These are phyloP conservation scores for Pluvialis apricaria DNA, from an alignment of 2,113 vertebrate species.

Conservation along the genomic window DNA sequence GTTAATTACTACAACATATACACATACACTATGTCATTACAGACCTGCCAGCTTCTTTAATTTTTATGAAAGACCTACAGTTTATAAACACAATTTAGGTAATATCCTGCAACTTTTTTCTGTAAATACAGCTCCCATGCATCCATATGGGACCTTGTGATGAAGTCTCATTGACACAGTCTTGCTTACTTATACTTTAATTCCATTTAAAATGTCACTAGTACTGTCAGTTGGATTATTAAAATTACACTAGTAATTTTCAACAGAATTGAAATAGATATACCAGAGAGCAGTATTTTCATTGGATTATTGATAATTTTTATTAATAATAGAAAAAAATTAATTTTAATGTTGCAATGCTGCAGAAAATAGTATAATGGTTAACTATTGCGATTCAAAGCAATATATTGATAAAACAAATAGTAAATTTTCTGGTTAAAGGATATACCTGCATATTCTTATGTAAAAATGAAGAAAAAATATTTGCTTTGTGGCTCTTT, in stretches of 20 bases:
- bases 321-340: background rate
- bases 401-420: background rate
- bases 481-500: background rate
- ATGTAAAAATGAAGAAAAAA: background rate
- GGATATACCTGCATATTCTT: background rate
- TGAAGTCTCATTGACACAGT: accelerated
- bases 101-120: background rate
- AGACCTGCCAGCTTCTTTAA: background rate
- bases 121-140: background rate
- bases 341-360: background rate
- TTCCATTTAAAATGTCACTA: background rate
- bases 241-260: background rate
- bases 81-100: background rate
- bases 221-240: background rate
- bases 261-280: background rate
- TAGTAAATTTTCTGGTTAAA: background rate
- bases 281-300: background rate
- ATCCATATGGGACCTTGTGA: background rate
- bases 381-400: slow-evolving; percentile 1
- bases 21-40: background rate
- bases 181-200: background rate
- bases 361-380: slow-evolving; percentile 13
- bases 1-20: background rate
- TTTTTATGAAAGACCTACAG: background rate
- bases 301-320: background rate